These are phyloP conservation scores for Urophycis tenuis DNA, from an alignment of 2,797 vertebrate species.

Conservation along the genomic window DNA sequence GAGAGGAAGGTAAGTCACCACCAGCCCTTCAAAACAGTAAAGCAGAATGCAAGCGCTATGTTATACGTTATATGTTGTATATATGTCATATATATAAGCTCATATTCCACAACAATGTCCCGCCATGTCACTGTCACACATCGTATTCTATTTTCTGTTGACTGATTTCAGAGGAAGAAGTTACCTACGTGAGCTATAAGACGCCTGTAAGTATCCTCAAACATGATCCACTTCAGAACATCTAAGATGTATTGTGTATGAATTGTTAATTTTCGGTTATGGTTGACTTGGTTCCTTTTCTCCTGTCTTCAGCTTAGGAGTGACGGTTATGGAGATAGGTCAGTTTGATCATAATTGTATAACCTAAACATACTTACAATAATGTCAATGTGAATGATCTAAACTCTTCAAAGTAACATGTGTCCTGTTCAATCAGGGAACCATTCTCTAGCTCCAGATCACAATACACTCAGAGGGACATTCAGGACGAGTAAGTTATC, in stretches of 20 bases:
- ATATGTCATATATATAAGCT: too few relatives aligned
- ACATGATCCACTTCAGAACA: background rate
- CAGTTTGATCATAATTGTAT: slow-evolving; percentile 13
- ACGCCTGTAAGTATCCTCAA: slow-evolving; percentile 59
- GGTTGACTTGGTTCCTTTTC: background rate
- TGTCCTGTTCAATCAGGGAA: slow-evolving; percentile 26
- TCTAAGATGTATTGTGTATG: background rate
- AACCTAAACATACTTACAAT: background rate
- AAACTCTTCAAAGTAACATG: background rate
- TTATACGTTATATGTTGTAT: too few relatives aligned
- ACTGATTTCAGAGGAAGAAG: slow-evolving; percentile 59
- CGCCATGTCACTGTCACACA: background rate
- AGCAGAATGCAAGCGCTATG: background rate
- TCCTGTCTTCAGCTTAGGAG: slow-evolving; percentile 44
- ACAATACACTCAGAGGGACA: slow-evolving; percentile 41
- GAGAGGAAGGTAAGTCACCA: slow-evolving; percentile 60
- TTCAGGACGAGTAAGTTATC: slow-evolving; percentile 44
- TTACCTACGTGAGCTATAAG: slow-evolving; percentile 56
- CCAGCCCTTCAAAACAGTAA: background rate
- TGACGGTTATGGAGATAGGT: slow-evolving; percentile 48
- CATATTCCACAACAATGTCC: too few relatives aligned
- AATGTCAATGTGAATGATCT: background rate
- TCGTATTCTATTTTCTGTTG: background rate
- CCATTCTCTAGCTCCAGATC: slow-evolving; percentile 45
- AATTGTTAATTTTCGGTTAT: background rate